phyloP scores from a whole-genome alignment of 2,113 vertebrate species.

The Pitta sordida region DNA sequence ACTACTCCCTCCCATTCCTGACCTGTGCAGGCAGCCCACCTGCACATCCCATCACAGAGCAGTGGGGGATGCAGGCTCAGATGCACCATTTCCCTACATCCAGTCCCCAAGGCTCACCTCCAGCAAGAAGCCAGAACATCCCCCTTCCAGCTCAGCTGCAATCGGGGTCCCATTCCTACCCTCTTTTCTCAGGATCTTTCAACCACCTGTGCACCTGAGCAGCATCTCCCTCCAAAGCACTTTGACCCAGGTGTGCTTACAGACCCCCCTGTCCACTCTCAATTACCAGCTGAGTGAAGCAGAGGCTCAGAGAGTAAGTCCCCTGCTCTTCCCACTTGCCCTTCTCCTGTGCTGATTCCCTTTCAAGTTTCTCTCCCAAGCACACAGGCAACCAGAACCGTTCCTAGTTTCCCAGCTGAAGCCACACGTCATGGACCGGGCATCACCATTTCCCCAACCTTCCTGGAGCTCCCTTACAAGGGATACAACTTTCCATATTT shows the following conservation, averaged over 20 bases:
- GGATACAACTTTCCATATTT: not conserved
- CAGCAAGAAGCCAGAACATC: not conserved
- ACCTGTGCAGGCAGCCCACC: not conserved
- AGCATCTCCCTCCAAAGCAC: not conserved
- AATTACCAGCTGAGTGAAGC: too few relatives aligned
- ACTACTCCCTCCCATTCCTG: not conserved
- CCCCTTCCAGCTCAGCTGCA: not conserved
- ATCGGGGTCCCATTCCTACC: not conserved
- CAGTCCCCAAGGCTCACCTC: not conserved
- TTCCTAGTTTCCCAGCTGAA: not conserved
- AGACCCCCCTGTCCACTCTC: not conserved
- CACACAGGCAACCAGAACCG: not conserved
- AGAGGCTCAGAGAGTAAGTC: too few relatives aligned
- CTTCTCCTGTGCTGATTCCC: not conserved
- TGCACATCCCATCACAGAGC: accelerated
- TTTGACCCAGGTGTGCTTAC: not conserved
- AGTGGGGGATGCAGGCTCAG: not conserved
- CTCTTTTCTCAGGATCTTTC: not conserved
- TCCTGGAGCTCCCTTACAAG: not conserved
- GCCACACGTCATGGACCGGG: accelerated
- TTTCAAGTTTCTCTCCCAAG: not conserved
- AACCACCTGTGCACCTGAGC: not conserved
- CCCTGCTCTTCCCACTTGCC: not conserved
- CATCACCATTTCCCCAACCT: too few relatives aligned
- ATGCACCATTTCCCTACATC: not conserved